Evolutionary conservation across 30 jellyfish, hydroid and myxozoan species (phyloP).

Genomic region (Cassiopea xamachana): DNA sequence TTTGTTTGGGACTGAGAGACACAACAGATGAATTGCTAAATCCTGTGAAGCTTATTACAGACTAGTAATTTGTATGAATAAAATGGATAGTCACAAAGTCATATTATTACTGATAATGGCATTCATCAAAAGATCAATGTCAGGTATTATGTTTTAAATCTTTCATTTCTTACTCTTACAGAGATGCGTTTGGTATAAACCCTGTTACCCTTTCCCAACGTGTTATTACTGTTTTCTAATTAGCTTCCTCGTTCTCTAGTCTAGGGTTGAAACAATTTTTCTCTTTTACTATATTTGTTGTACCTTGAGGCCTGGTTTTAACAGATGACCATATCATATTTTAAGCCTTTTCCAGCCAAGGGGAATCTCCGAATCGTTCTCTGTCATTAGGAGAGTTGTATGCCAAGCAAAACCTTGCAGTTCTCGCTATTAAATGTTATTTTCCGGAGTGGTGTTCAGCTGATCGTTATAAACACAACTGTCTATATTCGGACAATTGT

Average conservation of each 20-base stretch:
- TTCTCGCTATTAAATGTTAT: slow-evolving; percentile 52
- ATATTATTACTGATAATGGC: slow-evolving; percentile 41
- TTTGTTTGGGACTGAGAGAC: slow-evolving; percentile 53
- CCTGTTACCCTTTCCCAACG: background rate
- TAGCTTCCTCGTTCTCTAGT: background rate
- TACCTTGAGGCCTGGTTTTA: background rate
- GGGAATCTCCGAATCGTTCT: background rate
- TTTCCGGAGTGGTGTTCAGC: slow-evolving; percentile 60
- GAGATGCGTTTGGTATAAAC: background rate
- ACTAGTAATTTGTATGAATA: slow-evolving; percentile 50
- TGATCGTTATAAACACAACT: slow-evolving; percentile 67
- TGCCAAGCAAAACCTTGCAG: slow-evolving; percentile 11
- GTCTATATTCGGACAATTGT: slow-evolving; percentile 48
- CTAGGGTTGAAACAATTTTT: background rate
- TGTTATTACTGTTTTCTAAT: background rate
- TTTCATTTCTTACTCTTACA: background rate
- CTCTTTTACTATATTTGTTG: background rate
- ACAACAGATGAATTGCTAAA: slow-evolving; percentile 33
- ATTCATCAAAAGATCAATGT: slow-evolving; percentile 28
- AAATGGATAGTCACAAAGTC: slow-evolving; percentile 65
- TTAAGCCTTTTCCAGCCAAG: background rate
- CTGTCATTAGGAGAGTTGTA: slow-evolving; percentile 17
- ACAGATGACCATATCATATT: background rate
- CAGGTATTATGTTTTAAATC: slow-evolving; percentile 33
- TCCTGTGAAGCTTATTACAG: slow-evolving; percentile 46